These are phyloP conservation scores for Eulemur albifrons DNA, from an alignment of 2,797 vertebrate species.

Conservation along the genomic window DNA sequence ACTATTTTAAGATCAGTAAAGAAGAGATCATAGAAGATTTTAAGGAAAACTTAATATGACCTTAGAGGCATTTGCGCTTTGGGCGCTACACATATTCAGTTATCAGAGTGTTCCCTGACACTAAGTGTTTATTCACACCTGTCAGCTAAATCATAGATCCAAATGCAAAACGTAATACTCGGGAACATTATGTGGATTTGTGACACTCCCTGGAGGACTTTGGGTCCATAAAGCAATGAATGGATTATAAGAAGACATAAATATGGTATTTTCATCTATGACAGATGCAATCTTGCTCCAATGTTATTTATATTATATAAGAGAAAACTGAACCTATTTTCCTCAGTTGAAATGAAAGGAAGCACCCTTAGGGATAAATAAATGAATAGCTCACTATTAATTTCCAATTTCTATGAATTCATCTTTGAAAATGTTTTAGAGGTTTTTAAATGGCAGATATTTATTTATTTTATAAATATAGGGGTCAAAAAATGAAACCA, in stretches of 20 bases:
- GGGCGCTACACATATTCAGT: conserved; percentile 35
- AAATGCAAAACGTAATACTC: conserved; percentile 77
- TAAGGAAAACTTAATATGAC: neutral
- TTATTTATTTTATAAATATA: conserved; percentile 41
- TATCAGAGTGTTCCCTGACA: conserved; percentile 28
- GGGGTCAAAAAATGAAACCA: neutral
- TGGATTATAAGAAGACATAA: conserved; percentile 85
- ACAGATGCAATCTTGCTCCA: conserved; percentile 82
- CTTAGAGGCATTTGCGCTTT: neutral
- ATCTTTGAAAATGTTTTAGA: conserved; percentile 46
- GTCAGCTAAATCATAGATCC: conserved; percentile 81
- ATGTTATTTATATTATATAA: conserved; percentile 78
- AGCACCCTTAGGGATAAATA: conserved; percentile 73
- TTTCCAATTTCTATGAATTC: conserved; percentile 68
- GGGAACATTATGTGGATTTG: conserved; percentile 81
- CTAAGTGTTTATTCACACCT: conserved; percentile 77
- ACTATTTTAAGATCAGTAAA: conserved; percentile 4
- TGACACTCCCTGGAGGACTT: conserved; percentile 81
- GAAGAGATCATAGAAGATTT: neutral
- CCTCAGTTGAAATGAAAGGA: conserved; percentile 64
- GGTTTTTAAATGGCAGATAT: neutral
- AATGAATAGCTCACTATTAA: conserved; percentile 72
- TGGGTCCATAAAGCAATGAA: conserved; percentile 84
- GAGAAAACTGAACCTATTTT: conserved; percentile 74
- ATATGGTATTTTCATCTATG: conserved; percentile 84